Evolutionary conservation across 2,888 invertebrate species (phyloP).

Genomic region (Gnatocerus cornutus): DNA sequence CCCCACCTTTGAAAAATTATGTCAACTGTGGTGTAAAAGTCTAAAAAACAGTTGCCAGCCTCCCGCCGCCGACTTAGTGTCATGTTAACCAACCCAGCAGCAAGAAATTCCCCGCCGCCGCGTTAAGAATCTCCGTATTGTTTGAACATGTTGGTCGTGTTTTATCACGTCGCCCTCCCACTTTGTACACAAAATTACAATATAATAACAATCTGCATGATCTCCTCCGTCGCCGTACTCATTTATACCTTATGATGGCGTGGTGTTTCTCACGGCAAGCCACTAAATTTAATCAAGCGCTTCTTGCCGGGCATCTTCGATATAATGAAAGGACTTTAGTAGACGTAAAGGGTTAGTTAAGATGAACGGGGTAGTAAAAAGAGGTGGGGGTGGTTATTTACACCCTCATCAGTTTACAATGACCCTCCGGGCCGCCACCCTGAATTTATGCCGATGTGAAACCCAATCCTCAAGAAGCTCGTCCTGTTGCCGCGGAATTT

Average conservation of each 20-base stretch:
- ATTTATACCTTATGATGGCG: slow-evolving; percentile 58
- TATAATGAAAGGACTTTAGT: slow-evolving; percentile 68
- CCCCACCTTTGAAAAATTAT: no score
- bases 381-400: slow-evolving; percentile 73
- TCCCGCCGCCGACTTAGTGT: no score
- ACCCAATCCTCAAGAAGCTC: slow-evolving; percentile 62
- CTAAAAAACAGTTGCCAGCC: no score
- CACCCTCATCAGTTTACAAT: slow-evolving; percentile 81
- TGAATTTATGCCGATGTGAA: slow-evolving; percentile 66
- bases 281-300: slow-evolving; percentile 60
- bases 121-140: slow-evolving; percentile 5
- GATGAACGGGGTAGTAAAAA: slow-evolving; percentile 66
- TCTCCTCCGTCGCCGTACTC: slow-evolving; percentile 51
- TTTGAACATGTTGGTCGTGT: slow-evolving; percentile 17
- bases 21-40: no score
- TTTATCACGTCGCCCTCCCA: slow-evolving; percentile 40
- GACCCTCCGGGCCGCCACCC: slow-evolving; percentile 71
- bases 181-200: slow-evolving; percentile 55
- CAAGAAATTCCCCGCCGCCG: no score
- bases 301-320: slow-evolving; percentile 64
- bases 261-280: slow-evolving; percentile 57
- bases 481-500: slow-evolving; percentile 43
- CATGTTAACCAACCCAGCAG: no score
- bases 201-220: slow-evolving; percentile 57
- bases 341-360: slow-evolving; percentile 67